Conservation (phyloP, 2,888 invertebrate genomes). For the Rotaria sp. region DNA sequence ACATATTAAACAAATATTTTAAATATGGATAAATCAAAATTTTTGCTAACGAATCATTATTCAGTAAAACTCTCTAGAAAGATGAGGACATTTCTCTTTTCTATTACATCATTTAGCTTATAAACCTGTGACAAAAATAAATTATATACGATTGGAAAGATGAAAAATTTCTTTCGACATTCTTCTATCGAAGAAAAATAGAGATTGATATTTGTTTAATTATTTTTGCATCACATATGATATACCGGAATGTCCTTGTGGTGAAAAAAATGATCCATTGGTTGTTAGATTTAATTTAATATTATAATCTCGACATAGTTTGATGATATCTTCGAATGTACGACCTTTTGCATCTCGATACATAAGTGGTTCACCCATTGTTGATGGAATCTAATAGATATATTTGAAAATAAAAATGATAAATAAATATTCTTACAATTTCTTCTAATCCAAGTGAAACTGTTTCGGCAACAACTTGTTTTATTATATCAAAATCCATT, state of each 20-base stretch:
- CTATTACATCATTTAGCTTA: too few species aligned
- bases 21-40: too few species aligned
- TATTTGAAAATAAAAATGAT: background rate
- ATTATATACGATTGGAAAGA: too few species aligned
- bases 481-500: conserved; percentile 9
- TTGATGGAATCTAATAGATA: background rate
- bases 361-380: conserved; percentile 10
- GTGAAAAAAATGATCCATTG: conserved; percentile 5
- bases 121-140: too few species aligned
- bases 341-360: conserved; percentile 13
- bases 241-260: background rate
- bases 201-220: too few species aligned
- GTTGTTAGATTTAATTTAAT: conserved; percentile 9
- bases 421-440: background rate
- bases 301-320: background rate
- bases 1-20: too few species aligned
- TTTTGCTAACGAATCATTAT: too few species aligned
- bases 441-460: background rate
- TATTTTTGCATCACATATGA: too few species aligned
- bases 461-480: background rate
- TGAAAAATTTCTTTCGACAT: too few species aligned
- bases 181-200: too few species aligned
- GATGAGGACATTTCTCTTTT: too few species aligned
- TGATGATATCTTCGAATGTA: conserved; percentile 11
- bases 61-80: too few species aligned